Evolutionary conservation across 2,888 invertebrate species (phyloP).

Genomic region (Lasioglossum vierecki): DNA sequence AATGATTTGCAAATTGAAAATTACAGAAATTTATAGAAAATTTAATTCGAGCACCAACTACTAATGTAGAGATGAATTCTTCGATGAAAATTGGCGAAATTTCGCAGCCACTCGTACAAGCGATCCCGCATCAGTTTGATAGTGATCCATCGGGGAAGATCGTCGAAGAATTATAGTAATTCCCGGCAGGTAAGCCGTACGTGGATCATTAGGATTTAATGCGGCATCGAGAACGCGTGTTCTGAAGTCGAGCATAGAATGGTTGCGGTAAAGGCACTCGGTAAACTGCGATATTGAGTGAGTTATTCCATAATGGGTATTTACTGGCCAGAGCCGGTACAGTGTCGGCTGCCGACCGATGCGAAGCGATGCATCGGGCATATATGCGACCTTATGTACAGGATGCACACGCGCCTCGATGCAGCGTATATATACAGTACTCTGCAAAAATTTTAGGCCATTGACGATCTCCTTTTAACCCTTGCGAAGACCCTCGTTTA

Average conservation of each 20-base stretch:
- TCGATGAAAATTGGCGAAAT: neutral
- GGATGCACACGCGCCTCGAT: slow-evolving; percentile 20
- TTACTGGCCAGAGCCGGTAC: slow-evolving; percentile 60
- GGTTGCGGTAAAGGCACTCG: slow-evolving; percentile 54
- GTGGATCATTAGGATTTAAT: slow-evolving; percentile 66
- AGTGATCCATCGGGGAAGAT: neutral
- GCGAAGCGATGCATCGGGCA: neutral
- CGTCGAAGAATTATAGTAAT: slow-evolving; percentile 28
- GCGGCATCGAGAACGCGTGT: slow-evolving; percentile 43
- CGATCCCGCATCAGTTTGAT: neutral
- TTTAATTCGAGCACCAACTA: neutral
- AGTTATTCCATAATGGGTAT: slow-evolving; percentile 74
- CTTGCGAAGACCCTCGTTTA: too few relatives aligned
- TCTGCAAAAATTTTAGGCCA: neutral
- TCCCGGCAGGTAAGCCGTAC: slow-evolving; percentile 21
- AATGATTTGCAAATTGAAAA: too few relatives aligned
- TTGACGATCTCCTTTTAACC: neutral
- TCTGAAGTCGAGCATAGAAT: slow-evolving; percentile 32
- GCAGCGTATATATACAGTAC: neutral
- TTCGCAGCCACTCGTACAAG: neutral
- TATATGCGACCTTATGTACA: slow-evolving; percentile 34
- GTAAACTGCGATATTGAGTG: slow-evolving; percentile 76
- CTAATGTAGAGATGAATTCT: neutral
- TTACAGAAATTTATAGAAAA: neutral
- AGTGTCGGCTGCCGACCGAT: neutral